Evolutionary conservation across 2,888 invertebrate genomes (phyloP), one percentile per base, ranked within the genome.

Genomic region (Synanthedon andrenaeformis): DNA sequence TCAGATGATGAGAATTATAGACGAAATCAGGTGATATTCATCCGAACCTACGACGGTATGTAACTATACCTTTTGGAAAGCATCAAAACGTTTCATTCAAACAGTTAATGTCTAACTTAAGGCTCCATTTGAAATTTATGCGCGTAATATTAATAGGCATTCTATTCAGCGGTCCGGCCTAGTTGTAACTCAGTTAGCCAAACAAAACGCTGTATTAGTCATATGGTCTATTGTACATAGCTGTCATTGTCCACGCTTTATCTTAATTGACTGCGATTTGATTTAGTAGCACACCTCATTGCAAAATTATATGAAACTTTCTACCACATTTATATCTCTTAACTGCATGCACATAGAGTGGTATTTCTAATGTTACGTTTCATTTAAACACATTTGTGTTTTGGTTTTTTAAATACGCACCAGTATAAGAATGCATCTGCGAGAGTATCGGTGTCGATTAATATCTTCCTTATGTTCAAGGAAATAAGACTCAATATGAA

Each of bases 221-320:
- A 84, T 76, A 77, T 75, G 69, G 63, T 69, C 76, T 73, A 84
- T 84, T 85, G 84, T 84, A 75, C 73, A 67, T 66, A 70, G 77
- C 82, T 81, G 84, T 83, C 82, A 72, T 73, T 72, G 70, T 67
- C 67, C 69, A 69, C 70, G 79, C 81, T 82, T 83, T 85, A 85
- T 85, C 86, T 86, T 86, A 86, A 86, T 86, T 86, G 85, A 84
- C 82, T 80, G 71, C 76, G 73, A 76, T 84, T 85, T 85, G 84
- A 86, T 85, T 85, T 84, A 84, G 76, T 82, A 70, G 73, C 70
- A 66, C 74, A 69, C 70, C 67, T 62, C 62, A 62, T 63, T 57
- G 62, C 76, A 62, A 72, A 75, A 59, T 69, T 70, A 67, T 53
- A 58, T 64, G 17, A 49, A 17, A 17, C 23, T n/a, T 10, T 45